Evolutionary conservation across 2,888 invertebrate genomes (phyloP).

Genomic region (Candidula unifasciata): DNA sequence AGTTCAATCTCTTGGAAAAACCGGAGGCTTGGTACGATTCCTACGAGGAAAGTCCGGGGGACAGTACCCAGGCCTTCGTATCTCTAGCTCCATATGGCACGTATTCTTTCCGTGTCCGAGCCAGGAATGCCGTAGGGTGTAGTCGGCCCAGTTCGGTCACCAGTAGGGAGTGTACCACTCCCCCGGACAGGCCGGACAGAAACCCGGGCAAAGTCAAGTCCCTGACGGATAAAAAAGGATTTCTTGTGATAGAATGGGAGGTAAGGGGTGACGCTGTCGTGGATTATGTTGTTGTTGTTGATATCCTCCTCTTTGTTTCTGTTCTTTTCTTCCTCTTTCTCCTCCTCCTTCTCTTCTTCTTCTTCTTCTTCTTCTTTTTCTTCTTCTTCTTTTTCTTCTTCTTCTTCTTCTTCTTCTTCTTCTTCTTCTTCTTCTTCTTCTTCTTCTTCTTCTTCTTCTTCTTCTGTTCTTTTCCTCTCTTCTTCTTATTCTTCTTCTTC

Average conservation of each 20-base stretch:
- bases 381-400: too few species aligned
- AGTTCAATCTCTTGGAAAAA: slow-evolving; percentile 94
- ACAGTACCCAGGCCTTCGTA: slow-evolving; percentile 56
- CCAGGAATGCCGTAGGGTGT: slow-evolving; percentile 75
- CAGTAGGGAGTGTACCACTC: slow-evolving; percentile 67
- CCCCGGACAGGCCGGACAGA: slow-evolving; percentile 70
- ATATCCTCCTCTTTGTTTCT: not conserved
- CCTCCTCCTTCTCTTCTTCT: not conserved
- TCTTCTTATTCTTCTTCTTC: not conserved
- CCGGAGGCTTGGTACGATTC: slow-evolving; percentile 88
- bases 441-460: not conserved
- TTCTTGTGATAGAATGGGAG: slow-evolving; percentile 76
- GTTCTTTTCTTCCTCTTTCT: not conserved
- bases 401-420: not conserved
- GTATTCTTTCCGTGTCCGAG: slow-evolving; percentile 77
- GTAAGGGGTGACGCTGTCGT: slow-evolving; percentile 62
- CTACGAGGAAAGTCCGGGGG: slow-evolving; percentile 61
- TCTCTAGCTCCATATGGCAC: slow-evolving; percentile 75
- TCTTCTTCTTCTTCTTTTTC: too few species aligned
- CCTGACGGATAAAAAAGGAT: slow-evolving; percentile 73
- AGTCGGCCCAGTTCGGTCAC: slow-evolving; percentile 74
- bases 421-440: not conserved
- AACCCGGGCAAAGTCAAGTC: slow-evolving; percentile 75
- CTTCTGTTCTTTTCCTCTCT: not conserved
- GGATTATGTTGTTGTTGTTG: slow-evolving; percentile 1